These are phyloP conservation scores for Cladorhizidae sp. DNA, from an alignment of 37 sponge, comb jelly and placozoan species.

Conservation along the genomic window DNA sequence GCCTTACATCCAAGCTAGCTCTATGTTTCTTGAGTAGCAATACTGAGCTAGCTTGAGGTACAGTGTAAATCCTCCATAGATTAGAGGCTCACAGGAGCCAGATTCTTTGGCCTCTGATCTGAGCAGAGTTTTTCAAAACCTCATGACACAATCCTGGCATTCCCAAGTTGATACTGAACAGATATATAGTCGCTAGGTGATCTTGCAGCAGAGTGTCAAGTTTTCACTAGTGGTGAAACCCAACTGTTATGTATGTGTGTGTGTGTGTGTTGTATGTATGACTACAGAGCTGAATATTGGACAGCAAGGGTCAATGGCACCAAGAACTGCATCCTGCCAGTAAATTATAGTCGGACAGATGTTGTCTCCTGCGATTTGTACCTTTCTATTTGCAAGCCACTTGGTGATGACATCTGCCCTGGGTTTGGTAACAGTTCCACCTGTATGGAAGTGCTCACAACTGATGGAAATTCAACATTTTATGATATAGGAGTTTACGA, in stretches of 20 bases:
- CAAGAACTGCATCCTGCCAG: conserved; percentile 14
- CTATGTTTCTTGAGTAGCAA: no score
- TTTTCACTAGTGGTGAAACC: no score
- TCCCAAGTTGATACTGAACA: no score
- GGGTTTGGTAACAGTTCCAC: neutral
- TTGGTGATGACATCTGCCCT: neutral
- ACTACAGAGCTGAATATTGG: conserved; percentile 9
- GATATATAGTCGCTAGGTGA: no score
- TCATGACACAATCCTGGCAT: no score
- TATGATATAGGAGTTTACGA: conserved; percentile 8
- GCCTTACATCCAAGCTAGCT: no score
- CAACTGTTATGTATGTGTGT: neutral
- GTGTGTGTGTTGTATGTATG: neutral
- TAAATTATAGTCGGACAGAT: neutral
- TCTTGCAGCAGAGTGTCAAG: no score
- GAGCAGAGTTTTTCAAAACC: no score
- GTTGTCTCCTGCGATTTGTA: neutral
- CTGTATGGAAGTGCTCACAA: conserved; percentile 11
- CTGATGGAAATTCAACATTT: neutral
- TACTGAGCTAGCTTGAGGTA: no score
- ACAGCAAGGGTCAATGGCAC: neutral
- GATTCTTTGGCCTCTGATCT: no score
- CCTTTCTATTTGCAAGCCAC: conserved; percentile 32
- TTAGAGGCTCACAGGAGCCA: no score
- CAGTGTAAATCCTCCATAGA: no score